Evolutionary conservation across 1,140 invertebrate species (phyloP), one percentile per base, ranked within the genome.

Genomic region (Bombus superbus): DNA sequence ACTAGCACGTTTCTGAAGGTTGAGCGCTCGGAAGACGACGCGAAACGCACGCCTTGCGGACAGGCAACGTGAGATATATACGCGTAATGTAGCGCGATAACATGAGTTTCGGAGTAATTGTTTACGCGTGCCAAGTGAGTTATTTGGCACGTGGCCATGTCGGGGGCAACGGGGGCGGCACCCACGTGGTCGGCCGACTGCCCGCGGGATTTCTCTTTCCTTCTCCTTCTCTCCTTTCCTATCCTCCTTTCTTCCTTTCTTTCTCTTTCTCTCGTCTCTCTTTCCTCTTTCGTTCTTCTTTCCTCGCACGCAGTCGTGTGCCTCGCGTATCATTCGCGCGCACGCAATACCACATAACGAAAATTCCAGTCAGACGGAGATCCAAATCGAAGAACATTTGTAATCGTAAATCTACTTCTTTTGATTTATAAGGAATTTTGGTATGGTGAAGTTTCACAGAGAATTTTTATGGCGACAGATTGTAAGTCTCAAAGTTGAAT

Each of bases 91-190:
- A 89, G 88, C 86, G 88, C 83, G 89, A 93, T 92, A 92, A 91
- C 89, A 90, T 84, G 89, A 93, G 86, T 93, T 93, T 91, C 85
- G 79, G 90, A 90, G 90, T 93, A 93, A 94, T 94, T 94, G 93
- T 94, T 94, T 93, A 93, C 92, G 92, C 91, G 92, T 93, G 93
- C 93, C 93, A 94, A 93, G 89, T 91, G 91, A 93, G 92, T 94
- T 92, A 94, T 93, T 94, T 94, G 93, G 93, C 91, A 90, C 88
- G 86, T 87, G 88, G 91, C 93, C 92, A 90, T 32, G 72, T 74
- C 71, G 62, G 75, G 88, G 72, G 80, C 80, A 81, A 86, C 73
- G 86, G 86, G 76, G 83, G 74, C 72, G 87, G 88, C 89, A 91
- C 86, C 92, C 92, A 92, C 92, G 92, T 92, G 92, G 86, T 91